Conservation (phyloP, 2,113 vertebrate genomes). For the Nothobranchius kuhntae region DNA sequence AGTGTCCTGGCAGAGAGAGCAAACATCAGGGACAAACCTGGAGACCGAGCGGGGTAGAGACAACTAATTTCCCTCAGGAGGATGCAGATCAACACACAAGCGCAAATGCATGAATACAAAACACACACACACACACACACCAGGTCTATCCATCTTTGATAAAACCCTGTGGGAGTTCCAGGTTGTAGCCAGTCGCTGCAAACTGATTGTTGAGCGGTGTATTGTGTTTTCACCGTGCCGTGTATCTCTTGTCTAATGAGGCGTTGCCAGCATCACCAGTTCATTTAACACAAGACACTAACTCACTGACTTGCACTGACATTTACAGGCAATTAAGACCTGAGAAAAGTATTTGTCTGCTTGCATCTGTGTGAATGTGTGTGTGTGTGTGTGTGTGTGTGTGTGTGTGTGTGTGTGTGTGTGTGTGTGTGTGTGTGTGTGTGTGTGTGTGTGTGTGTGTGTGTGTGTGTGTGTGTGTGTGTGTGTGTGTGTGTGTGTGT, state of each 20-base stretch:
- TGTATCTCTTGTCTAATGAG: conserved; percentile 72
- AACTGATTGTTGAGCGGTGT: conserved; percentile 63
- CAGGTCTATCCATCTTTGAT: conserved; percentile 28
- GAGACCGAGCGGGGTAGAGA: conserved; percentile 59
- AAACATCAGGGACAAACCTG: conserved; percentile 67
- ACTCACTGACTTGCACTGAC: conserved; percentile 67
- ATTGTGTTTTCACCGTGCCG: conserved; percentile 55
- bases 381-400: conserved; percentile 10
- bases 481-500: no score
- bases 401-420: neutral
- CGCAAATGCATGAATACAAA: conserved; percentile 41
- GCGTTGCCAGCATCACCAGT: conserved; percentile 61
- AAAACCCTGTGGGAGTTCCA: conserved; percentile 47
- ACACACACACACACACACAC: conserved; percentile 45
- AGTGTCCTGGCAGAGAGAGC: conserved; percentile 56
- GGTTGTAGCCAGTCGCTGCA: conserved; percentile 42
- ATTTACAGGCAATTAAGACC: conserved; percentile 78
- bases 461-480: neutral
- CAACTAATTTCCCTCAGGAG: conserved; percentile 76
- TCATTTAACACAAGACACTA: conserved; percentile 71
- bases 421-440: neutral
- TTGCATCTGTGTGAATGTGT: conserved; percentile 6
- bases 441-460: neutral
- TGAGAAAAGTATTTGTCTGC: conserved; percentile 49
- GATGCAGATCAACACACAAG: conserved; percentile 36